Base-by-base conservation (phyloP, 2,797 vertebrate species). In the Netta rufina region DNA sequence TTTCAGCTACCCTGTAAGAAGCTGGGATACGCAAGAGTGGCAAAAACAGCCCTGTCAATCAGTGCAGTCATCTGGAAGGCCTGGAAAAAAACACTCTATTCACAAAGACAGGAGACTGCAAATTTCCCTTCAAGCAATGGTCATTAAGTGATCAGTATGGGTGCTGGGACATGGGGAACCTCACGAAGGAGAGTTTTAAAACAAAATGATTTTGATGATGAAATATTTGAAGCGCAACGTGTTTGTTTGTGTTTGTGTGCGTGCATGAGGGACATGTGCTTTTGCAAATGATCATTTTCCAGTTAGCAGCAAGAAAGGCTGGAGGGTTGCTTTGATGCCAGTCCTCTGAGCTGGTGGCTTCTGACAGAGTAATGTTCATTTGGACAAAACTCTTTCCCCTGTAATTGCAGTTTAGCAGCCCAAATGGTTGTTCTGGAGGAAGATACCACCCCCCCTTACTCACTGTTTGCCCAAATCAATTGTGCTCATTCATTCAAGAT, bases 201-300 rank as follows among this genome's bases (percentile, higher is more conserved):
- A 51, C 39, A 41, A 73, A 62, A 21, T 16, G 8, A 9, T 47
- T 53, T 43, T 49, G 77, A 65, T 33, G 43, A 30, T 32, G 36
- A 54, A 53, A 9, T 17, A 36, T 20, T 74, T 64, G 66, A 84
- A 54, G 51, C 0, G 0, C 18, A 69, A 20, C 3, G 8, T 13
- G 0, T 33, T 71, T 89, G 67, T 89, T 89, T 92, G 61, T 81
- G 57, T 77, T 84, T 81, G n/a, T 56, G 66, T 69, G 61, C 2
- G 0, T 6, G 58, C 54, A 83, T 2, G 0, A 54, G 58, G 58
- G 87, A 33, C 30, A 3, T 14, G 76, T 78, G 41, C 4, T 66
- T 91, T 67, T 36, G 19, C 54, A 94, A 90, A 88, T 57, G 5
- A 36, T 30, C 49, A 18, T 69, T 92, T 92, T 73, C 79, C 66